A percentile compares a stretch with the other conserved stretches of the same genome.
Conservation (phyloP, 2,113 vertebrate species). For the Phrynosoma platyrhinos region DNA sequence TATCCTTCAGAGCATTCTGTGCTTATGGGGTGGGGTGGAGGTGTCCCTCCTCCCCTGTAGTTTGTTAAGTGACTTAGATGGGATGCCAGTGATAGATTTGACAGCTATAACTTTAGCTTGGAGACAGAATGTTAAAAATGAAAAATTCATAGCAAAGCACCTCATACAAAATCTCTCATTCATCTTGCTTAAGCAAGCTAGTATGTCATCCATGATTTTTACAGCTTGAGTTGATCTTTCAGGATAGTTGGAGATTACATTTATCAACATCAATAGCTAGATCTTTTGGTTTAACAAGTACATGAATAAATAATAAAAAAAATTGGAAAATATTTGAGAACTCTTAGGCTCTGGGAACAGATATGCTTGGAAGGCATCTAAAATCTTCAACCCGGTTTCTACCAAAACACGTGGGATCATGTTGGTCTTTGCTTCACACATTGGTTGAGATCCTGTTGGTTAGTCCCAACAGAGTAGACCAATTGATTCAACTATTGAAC, state of each 20-base stretch:
- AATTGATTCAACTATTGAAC: no score
- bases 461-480: no score
- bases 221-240: conserved; percentile 17
- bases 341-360: conserved; percentile 32
- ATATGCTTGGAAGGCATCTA: background rate
- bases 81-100: conserved; percentile 16
- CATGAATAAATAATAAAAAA: conserved; percentile 48
- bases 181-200: conserved; percentile 50
- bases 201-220: conserved; percentile 27
- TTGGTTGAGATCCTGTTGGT: no score
- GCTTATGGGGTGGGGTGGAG: background rate
- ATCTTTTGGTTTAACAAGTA: conserved; percentile 40
- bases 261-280: conserved; percentile 27
- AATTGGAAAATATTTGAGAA: conserved; percentile 40
- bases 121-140: conserved; percentile 18
- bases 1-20: conserved; percentile 33
- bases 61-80: conserved; percentile 44
- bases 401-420: background rate
- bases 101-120: conserved; percentile 25
- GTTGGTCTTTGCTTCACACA: no score
- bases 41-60: background rate
- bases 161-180: conserved; percentile 29
- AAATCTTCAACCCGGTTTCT: background rate
- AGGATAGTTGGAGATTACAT: conserved; percentile 32
- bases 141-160: conserved; percentile 18